A percentile compares a stretch with the other conserved stretches of the same genome.
Conservation (phyloP, 2,888 invertebrate species). For the Leptodirus hochenwartii region DNA sequence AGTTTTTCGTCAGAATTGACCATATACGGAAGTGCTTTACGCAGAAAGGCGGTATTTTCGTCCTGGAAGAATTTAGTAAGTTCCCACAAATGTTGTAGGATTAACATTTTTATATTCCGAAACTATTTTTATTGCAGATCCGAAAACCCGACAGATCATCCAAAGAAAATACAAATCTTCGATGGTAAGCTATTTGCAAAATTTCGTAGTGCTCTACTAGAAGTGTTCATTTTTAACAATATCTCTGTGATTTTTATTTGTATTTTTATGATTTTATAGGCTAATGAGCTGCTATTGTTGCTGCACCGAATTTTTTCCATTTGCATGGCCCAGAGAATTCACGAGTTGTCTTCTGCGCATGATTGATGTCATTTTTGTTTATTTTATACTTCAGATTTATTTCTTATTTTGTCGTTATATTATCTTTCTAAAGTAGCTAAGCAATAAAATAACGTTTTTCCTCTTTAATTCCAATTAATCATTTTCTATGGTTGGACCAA, state of each 20-base stretch:
- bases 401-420: conserved; percentile 14
- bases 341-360: conserved; percentile 15
- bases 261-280: conserved; percentile 40
- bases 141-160: conserved; percentile 89
- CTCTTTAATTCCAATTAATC: too few species aligned
- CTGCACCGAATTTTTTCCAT: conserved; percentile 66
- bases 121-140: conserved; percentile 52
- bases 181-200: conserved; percentile 56
- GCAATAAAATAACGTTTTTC: conserved; percentile 1
- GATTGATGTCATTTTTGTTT: conserved; percentile 16
- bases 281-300: conserved; percentile 53
- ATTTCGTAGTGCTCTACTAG: not conserved
- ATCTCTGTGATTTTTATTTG: conserved; percentile 13
- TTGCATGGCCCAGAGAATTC: conserved; percentile 33
- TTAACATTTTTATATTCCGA: not conserved
- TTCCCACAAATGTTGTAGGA: conserved; percentile 19
- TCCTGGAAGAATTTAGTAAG: conserved; percentile 99
- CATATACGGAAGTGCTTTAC: conserved; percentile 99
- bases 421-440: conserved; percentile 8
- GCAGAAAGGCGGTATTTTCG: conserved; percentile 96
- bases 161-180: conserved; percentile 95
- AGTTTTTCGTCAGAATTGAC: conserved; percentile 98
- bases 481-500: too few species aligned
- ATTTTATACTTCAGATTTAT: conserved; percentile 16
- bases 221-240: conserved; percentile 1